A percentile compares a stretch with the other conserved stretches of the same genome.
Evolutionary conservation across 2,888 invertebrate species (phyloP).

Genomic region (Chrysodeixis includens): DNA sequence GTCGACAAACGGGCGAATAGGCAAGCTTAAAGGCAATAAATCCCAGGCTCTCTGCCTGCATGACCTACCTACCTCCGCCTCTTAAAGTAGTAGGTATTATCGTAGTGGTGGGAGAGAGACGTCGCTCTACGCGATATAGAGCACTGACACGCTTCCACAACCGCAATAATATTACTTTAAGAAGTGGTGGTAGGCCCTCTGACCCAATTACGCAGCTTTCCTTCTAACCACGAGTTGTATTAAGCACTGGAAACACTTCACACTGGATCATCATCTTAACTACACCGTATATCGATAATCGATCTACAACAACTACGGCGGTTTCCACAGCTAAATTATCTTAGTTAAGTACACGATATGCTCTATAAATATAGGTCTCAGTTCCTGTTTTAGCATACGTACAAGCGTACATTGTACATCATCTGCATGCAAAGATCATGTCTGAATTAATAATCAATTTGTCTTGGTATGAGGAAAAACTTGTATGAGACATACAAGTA

Average conservation of each 20-base stretch:
- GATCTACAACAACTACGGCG: constrained; percentile 11
- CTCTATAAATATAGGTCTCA: constrained; percentile 26
- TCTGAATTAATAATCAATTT: constrained; percentile 25
- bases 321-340: constrained; percentile 20
- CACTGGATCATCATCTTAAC: constrained; percentile 13
- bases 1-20: constrained; percentile 51
- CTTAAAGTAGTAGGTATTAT: no score
- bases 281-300: constrained; percentile 2
- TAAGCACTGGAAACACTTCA: constrained; percentile 8
- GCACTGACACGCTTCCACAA: no score
- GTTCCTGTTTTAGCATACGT: constrained; percentile 12
- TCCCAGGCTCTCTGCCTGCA: constrained; percentile 53
- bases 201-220: constrained; percentile 68
- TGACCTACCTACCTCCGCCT: constrained; percentile 42
- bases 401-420: constrained; percentile 4
- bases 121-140: no score
- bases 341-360: constrained; percentile 12
- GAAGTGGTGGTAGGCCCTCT: constrained; percentile 10
- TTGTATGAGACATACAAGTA: constrained; percentile 14
- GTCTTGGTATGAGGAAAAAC: constrained; percentile 23
- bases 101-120: no score
- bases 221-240: constrained; percentile 23
- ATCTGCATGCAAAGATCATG: constrained; percentile 19
- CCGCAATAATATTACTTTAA: no score
- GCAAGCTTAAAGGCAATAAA: constrained; percentile 55